A percentile compares a stretch with the other conserved stretches of the same genome.
These are phyloP conservation scores for Pseudorasbora parva DNA, from an alignment of 2,113 vertebrate genomes.

Conservation along the genomic window DNA sequence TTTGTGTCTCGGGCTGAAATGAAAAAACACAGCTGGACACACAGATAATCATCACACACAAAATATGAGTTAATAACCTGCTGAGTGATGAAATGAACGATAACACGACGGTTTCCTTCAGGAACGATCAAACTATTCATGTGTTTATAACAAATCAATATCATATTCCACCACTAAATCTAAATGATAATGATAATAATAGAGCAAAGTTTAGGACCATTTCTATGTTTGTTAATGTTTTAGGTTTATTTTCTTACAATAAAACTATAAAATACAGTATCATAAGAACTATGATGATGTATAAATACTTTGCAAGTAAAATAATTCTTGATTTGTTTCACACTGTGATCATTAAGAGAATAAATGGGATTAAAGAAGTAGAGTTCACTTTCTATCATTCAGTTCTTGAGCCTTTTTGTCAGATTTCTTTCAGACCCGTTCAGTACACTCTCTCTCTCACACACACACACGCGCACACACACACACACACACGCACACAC, in stretches of 20 bases:
- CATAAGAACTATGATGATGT: too few relatives aligned
- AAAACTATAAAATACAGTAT: not conserved
- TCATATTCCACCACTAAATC: not conserved
- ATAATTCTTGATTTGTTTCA: too few relatives aligned
- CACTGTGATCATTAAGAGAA: too few relatives aligned
- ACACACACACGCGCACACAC: too few relatives aligned
- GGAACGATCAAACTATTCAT: not conserved
- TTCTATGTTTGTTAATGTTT: not conserved
- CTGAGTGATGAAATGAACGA: not conserved
- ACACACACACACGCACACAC: too few relatives aligned
- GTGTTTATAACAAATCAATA: not conserved
- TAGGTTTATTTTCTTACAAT: not conserved
- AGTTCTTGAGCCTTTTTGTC: not conserved
- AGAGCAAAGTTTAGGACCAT: not conserved
- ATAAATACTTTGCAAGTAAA: too few relatives aligned
- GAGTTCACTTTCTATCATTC: too few relatives aligned
- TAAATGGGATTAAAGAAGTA: too few relatives aligned
- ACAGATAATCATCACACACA: not conserved
- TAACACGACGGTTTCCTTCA: not conserved
- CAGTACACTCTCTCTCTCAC: too few relatives aligned
- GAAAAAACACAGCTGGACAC: conserved; percentile 30
- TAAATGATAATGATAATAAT: too few relatives aligned
- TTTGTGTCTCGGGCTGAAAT: not conserved
- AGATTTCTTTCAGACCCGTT: not conserved
- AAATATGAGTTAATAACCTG: not conserved